phyloP scores from a whole-genome alignment of 2,888 invertebrate species.

The Autographa pulchrina region DNA sequence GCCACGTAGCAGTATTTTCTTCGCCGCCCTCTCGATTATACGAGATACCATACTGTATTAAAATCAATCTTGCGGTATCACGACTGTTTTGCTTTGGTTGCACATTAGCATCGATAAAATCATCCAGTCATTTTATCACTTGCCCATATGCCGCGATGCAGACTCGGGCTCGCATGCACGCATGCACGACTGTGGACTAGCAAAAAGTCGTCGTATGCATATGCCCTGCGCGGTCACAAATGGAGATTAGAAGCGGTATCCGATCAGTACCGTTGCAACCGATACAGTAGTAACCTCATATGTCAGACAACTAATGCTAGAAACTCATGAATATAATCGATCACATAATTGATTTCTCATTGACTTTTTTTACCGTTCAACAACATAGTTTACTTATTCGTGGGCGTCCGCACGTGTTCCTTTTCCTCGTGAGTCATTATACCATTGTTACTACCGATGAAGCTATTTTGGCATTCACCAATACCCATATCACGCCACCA shows the following conservation, averaged over 20 bases:
- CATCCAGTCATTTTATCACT: constrained; percentile 41
- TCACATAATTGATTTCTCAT: constrained; percentile 71
- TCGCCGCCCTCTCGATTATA: background rate
- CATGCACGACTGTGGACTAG: constrained; percentile 23
- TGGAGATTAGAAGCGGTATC: constrained; percentile 50
- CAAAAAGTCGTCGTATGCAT: constrained; percentile 49
- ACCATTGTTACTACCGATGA: constrained; percentile 53
- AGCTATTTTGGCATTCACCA: constrained; percentile 52
- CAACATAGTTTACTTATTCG: constrained; percentile 70
- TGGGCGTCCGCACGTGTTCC: constrained; percentile 67
- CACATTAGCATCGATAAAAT: constrained; percentile 30
- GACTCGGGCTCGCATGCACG: background rate
- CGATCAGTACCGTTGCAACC: constrained; percentile 52
- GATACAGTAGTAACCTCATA: constrained; percentile 45
- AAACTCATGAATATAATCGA: constrained; percentile 65
- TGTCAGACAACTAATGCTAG: constrained; percentile 47
- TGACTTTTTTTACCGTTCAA: constrained; percentile 77
- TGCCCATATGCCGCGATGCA: constrained; percentile 38
- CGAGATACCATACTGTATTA: constrained; percentile 7
- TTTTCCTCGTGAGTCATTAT: constrained; percentile 51
- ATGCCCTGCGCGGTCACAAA: constrained; percentile 47
- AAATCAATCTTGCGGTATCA: constrained; percentile 8
- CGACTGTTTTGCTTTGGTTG: constrained; percentile 20
- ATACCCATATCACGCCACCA: constrained; percentile 46
- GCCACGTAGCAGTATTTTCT: background rate